Conservation (phyloP, 2,113 vertebrate genomes). For the Entomyzon cyanotis region DNA sequence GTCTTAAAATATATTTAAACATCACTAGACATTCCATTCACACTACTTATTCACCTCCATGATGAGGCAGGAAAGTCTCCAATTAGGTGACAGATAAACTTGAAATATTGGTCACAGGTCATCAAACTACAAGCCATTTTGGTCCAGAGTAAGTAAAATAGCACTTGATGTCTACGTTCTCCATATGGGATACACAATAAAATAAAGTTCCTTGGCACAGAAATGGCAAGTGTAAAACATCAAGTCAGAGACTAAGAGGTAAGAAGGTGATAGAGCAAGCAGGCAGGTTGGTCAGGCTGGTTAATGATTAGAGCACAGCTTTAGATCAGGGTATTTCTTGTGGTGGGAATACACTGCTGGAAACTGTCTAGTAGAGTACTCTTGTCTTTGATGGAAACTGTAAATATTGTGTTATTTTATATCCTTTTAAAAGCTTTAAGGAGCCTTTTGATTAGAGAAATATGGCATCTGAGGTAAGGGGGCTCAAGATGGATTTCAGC, state of each 20-base stretch:
- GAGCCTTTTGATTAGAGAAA: background rate
- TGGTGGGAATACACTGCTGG: background rate
- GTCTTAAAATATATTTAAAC: background rate
- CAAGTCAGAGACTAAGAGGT: background rate
- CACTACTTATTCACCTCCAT: background rate
- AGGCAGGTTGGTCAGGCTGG: background rate
- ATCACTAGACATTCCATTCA: background rate
- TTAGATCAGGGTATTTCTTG: background rate
- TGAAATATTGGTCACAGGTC: background rate
- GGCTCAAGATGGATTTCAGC: background rate
- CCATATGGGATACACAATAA: fast-evolving
- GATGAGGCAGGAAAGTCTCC: background rate
- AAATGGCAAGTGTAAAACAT: background rate
- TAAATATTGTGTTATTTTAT: background rate
- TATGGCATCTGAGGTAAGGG: background rate
- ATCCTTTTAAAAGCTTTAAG: background rate
- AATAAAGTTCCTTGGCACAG: background rate
- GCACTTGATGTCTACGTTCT: background rate
- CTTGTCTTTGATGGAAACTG: background rate
- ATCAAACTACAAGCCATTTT: background rate
- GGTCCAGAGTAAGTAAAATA: background rate
- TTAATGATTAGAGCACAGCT: background rate
- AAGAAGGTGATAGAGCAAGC: background rate
- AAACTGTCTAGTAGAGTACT: background rate
- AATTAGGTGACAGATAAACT: background rate